A percentile compares a stretch with the other conserved stretches of the same genome.
phyloP scores from a whole-genome alignment of 2,113 vertebrate species.

The Forbesichthys agassizii region DNA sequence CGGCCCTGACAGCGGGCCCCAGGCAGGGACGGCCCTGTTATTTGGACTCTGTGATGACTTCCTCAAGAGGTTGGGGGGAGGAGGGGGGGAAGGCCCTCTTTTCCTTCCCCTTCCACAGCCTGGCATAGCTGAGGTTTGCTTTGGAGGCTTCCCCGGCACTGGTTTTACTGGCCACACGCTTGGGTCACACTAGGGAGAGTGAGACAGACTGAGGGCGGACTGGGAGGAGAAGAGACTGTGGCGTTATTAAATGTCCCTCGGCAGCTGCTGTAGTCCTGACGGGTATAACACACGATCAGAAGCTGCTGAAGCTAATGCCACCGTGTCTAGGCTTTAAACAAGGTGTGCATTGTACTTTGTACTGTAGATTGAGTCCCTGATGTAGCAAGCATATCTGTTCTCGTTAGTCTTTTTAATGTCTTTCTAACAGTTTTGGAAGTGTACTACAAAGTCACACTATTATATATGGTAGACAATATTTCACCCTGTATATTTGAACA shows the following conservation, averaged over 20 bases:
- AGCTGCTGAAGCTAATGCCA: no score
- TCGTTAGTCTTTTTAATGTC: no score
- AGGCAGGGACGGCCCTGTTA: constrained; percentile 71
- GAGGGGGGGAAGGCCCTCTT: constrained; percentile 50
- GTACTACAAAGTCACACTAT: no score
- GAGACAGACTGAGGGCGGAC: constrained; percentile 66
- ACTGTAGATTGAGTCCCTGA: no score
- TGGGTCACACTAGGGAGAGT: constrained; percentile 67
- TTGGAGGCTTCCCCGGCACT: constrained; percentile 55
- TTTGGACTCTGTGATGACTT: constrained; percentile 74
- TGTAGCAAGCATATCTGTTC: no score
- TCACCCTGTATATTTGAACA: no score
- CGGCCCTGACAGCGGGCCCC: constrained; percentile 72
- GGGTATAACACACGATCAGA: no score
- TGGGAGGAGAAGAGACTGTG: constrained; percentile 52
- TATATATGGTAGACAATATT: no score
- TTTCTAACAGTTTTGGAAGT: no score
- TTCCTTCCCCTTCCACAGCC: constrained; percentile 52
- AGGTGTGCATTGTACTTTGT: no score
- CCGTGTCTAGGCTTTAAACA: no score
- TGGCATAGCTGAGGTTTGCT: constrained; percentile 74
- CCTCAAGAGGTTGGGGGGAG: constrained; percentile 36
- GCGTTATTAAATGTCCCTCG: constrained; percentile 41
- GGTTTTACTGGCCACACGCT: constrained; percentile 61
- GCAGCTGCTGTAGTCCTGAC: constrained; percentile 21